Base-by-base conservation (phyloP, 2,113 vertebrate species). In the Mormyrus iriodes region DNA sequence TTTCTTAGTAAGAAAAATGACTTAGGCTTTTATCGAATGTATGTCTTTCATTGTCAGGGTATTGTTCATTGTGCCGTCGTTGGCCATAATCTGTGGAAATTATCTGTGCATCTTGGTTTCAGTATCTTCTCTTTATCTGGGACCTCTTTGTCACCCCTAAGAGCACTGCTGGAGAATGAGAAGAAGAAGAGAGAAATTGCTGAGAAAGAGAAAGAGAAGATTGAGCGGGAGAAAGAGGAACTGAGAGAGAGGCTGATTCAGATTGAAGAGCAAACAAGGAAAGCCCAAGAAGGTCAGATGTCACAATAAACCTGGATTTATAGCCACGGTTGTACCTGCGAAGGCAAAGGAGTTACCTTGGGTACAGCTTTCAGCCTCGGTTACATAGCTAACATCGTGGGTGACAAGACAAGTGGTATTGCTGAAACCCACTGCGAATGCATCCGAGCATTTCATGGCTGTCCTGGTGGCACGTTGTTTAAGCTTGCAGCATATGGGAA, bases 151-250 rank as follows among this genome's bases (percentile, higher is more conserved):
- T 49, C 44, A 46, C 52, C 48, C n/a, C 27, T 44, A 94, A 99
- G 98, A 94, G 98, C 98, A 90, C 94, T 99, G 89, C 94, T 99
- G 89, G 98, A 99, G 94, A 99, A 97, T 93, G 98, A 99, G 95
- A 99, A 99, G 95, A 99, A 99, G 93, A 99, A 98, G 93, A 96
- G 98, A 92, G 97, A 99, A 93, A 92, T 98, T 90, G 98, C 98
- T 21, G 98, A 99, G 94, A 99, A 98, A 92, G 98, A 99, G 93
- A 98, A 97, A 51, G 97, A 99, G 91, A 99, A 98, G 95, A 99
- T 99, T 94, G 98, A 98, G 90, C 97, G 96, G 82, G 98, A 99
- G 92, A 99, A 99, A 93, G 98, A 98, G 91, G 98, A 99, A 92
- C 95, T 99, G 92, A 98, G 99, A 97, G 97, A 98, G 93, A 96